These are phyloP conservation scores for Sorex maritimensis DNA, from an alignment of 2,797 vertebrate genomes.

Conservation along the genomic window DNA sequence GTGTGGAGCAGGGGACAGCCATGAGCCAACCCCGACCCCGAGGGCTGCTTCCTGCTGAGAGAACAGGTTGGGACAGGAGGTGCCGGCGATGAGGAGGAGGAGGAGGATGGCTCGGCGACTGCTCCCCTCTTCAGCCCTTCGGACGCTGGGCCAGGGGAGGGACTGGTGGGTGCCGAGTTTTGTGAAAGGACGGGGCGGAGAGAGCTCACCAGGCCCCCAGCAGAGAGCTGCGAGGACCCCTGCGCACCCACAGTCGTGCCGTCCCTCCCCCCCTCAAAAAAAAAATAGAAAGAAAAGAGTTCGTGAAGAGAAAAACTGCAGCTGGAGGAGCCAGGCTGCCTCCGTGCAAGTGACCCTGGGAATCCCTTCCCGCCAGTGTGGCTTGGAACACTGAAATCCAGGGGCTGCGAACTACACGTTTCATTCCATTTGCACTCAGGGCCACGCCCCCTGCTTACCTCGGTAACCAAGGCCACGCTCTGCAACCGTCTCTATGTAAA, in stretches of 20 bases:
- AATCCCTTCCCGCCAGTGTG: conserved; percentile 3
- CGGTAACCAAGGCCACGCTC: neutral
- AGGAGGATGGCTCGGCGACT: neutral
- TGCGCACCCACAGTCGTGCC: too few relatives aligned
- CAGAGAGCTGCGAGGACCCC: too few relatives aligned
- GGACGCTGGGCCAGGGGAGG: neutral
- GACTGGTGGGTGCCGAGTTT: conserved; percentile 8
- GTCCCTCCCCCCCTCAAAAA: too few relatives aligned
- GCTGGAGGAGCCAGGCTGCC: neutral
- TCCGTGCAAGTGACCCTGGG: neutral
- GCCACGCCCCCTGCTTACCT: neutral
- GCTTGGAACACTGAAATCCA: conserved; percentile 26
- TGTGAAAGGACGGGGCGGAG: neutral
- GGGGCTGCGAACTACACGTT: neutral
- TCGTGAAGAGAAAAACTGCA: neutral
- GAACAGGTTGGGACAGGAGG: neutral
- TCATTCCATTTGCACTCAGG: conserved; percentile 10
- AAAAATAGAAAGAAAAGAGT: too few relatives aligned
- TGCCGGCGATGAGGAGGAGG: neutral
- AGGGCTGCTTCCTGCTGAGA: neutral
- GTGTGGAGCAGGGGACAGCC: neutral
- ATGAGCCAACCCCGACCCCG: neutral
- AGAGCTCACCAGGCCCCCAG: too few relatives aligned
- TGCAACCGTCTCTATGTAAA: conserved; percentile 19
- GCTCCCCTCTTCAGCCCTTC: neutral